Evolutionary conservation across 2,797 vertebrate species (phyloP), one percentile per base, ranked within the genome.

Genomic region (Macropodus opercularis): DNA sequence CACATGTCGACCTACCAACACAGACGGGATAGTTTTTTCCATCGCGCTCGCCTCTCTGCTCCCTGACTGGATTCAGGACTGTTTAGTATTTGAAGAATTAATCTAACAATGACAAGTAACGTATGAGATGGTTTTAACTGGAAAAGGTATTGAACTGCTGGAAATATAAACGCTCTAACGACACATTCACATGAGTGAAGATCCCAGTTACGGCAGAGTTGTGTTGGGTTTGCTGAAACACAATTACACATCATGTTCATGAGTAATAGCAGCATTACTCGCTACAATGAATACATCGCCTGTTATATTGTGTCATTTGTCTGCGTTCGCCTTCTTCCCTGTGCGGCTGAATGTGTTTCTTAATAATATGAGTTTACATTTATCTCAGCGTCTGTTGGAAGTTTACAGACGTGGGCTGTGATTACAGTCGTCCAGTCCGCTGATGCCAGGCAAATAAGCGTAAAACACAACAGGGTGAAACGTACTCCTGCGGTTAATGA

Each of bases 401-500:
- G 75, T 71, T 50, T 49, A 48, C 42, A 26, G 41, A 35, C 50
- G 15, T 59, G 61, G 40, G 44, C 43, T 74, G 54, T 53, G 67
- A 72, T 70, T 78, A 63, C 68, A 73, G 48, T 49, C 56, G 48
- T 73, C 50, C 66, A 69, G 72, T 73, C 60, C 15, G 0, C 17
- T 74, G 79, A 73, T 73, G 60, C 62, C 53, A 65, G 43, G 41
- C 31, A 75, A 80, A 81, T 71, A 68, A 41, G 38, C 46, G 35
- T 55, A 64, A 70, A 84, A 74, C 52, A 79, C 61, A 74, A 66
- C 66, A 22, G 52, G 24, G 23, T 46, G 39, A 50, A 72, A 38
- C 36, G 53, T 64, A 69, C 72, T 51, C 24, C 24, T 53, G 21
- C 66, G 50, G 55, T 70, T 51, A 69, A 70, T 60, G 60, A 58